Conservation (phyloP, 2,888 invertebrate genomes). For the Geophilus truncorum region DNA sequence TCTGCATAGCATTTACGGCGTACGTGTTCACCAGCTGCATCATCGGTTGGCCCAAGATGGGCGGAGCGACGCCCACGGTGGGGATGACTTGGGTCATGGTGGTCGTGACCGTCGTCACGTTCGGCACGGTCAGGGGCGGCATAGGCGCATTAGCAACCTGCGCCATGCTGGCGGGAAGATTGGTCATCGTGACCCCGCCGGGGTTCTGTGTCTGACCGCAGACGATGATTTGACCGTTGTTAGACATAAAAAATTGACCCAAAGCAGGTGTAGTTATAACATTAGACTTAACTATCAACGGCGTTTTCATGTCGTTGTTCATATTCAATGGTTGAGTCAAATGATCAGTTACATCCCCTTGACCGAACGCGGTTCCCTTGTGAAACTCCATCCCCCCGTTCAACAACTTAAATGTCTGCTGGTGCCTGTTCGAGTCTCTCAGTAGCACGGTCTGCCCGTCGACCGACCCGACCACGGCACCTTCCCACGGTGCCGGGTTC, state of each 20-base stretch:
- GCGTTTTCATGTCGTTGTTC: slow-evolving; percentile 19
- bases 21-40: slow-evolving; percentile 67
- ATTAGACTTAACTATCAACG: slow-evolving; percentile 34
- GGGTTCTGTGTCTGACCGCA: slow-evolving; percentile 38
- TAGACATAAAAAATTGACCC: slow-evolving; percentile 40
- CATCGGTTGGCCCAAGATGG: slow-evolving; percentile 41
- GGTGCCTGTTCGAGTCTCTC: background rate
- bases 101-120: slow-evolving; percentile 45
- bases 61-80: slow-evolving; percentile 42
- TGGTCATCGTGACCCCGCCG: slow-evolving; percentile 37
- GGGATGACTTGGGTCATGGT: slow-evolving; percentile 46
- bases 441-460: background rate
- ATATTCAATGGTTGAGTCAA: slow-evolving; percentile 17
- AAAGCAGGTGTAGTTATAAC: slow-evolving; percentile 33
- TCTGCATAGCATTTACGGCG: slow-evolving; percentile 41
- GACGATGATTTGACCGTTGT: slow-evolving; percentile 40
- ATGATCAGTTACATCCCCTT: background rate
- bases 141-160: slow-evolving; percentile 42
- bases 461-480: background rate
- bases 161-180: slow-evolving; percentile 38
- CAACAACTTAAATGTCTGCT: background rate
- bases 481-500: background rate
- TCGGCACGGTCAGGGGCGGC: slow-evolving; percentile 44
- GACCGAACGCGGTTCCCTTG: background rate
- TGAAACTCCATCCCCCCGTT: background rate